Evolutionary conservation across 1,140 invertebrate genomes (phyloP).

Genomic region (Zeugodacus cucurbitae): DNA sequence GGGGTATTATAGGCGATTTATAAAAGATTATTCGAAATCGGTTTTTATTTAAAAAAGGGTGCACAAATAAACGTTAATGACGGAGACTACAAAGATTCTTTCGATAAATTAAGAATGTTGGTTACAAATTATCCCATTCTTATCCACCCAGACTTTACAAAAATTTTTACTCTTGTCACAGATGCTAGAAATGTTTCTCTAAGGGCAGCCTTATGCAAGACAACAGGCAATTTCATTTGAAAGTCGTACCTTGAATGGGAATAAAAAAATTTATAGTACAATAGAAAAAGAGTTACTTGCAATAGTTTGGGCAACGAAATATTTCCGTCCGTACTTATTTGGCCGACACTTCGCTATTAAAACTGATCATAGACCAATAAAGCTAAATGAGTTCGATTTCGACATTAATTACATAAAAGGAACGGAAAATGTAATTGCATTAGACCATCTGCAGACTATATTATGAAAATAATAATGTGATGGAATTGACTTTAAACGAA

Average conservation of each 20-base stretch:
- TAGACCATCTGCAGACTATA: conserved; percentile 43
- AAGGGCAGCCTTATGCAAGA: conserved; percentile 49
- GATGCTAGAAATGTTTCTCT: conserved; percentile 49
- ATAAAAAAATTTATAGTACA: conserved; percentile 33
- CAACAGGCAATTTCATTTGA: conserved; percentile 15
- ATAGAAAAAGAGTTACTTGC: conserved; percentile 41
- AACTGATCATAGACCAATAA: conserved; percentile 36
- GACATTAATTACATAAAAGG: conserved; percentile 50
- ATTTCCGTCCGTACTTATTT: no score
- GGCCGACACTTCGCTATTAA: no score
- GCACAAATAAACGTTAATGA: conserved; percentile 43
- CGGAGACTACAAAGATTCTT: conserved; percentile 34
- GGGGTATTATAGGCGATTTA: conserved; percentile 44
- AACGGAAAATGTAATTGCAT: conserved; percentile 51
- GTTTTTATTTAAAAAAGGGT: conserved; percentile 28
- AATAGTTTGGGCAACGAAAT: no score
- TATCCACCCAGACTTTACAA: conserved; percentile 32
- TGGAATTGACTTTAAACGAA: conserved; percentile 20
- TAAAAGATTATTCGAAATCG: conserved; percentile 2
- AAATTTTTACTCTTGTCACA: no score
- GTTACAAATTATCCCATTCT: conserved; percentile 36
- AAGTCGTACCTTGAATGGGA: conserved; percentile 8
- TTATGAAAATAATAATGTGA: neutral
- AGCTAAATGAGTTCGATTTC: conserved; percentile 50
- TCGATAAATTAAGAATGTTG: conserved; percentile 36